Evolutionary conservation across 1,140 invertebrate species (phyloP).

Genomic region (Lepidurus arcticus): DNA sequence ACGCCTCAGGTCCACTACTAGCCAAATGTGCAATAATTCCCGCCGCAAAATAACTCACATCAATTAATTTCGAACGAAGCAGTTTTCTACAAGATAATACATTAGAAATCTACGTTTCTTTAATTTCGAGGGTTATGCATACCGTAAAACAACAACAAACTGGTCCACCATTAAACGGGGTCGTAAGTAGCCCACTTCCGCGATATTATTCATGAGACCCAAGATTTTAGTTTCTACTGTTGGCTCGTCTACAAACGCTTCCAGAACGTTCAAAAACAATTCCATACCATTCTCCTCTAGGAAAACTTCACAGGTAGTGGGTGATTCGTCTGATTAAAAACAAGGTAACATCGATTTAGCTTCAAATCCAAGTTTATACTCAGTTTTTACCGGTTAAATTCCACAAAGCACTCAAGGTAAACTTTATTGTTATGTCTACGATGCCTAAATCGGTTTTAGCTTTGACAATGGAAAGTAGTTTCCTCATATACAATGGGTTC

Average conservation of each 20-base stretch:
- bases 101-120: conserved; percentile 24
- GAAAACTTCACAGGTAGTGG: conserved; percentile 66
- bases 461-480: conserved; percentile 62
- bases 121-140: conserved; percentile 35
- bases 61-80: conserved; percentile 62
- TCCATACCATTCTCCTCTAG: conserved; percentile 62
- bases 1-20: conserved; percentile 54
- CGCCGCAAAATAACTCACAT: conserved; percentile 76
- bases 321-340: conserved; percentile 56
- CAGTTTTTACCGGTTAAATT: conserved; percentile 56
- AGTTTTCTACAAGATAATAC: conserved; percentile 44
- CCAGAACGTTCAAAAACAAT: conserved; percentile 62
- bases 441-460: conserved; percentile 54
- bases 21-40: conserved; percentile 72
- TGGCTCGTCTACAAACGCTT: conserved; percentile 57
- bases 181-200: conserved; percentile 60
- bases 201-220: conserved; percentile 73
- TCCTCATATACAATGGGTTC: conserved; percentile 64
- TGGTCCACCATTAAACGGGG: conserved; percentile 56
- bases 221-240: conserved; percentile 71
- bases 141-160: conserved; percentile 58
- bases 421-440: conserved; percentile 71
- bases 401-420: conserved; percentile 74
- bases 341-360: conserved; percentile 23
- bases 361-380: conserved; percentile 2